Conservation (phyloP, 2,113 vertebrate species). For the Nothoprocta perdicaria region DNA sequence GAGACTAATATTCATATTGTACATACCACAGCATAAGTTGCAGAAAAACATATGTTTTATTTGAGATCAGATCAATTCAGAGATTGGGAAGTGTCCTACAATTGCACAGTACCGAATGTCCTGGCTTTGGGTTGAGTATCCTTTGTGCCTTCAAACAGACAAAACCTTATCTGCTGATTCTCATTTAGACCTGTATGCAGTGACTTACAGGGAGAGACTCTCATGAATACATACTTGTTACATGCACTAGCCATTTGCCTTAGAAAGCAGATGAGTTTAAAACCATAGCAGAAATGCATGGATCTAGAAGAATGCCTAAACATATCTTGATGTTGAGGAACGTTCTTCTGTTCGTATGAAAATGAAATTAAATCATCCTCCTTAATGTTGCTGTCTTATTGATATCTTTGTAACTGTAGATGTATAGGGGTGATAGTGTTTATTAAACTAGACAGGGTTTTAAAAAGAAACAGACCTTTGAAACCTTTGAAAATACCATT, state of each 20-base stretch:
- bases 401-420: background rate
- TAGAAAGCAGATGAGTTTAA: background rate
- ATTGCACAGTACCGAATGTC: background rate
- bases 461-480: background rate
- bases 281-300: background rate
- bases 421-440: background rate
- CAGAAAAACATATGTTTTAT: background rate
- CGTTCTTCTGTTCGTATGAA: background rate
- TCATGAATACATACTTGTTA: background rate
- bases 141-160: background rate
- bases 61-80: background rate
- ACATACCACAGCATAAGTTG: accelerated
- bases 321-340: background rate
- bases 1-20: background rate
- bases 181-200: background rate
- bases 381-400: background rate
- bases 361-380: background rate
- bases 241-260: background rate
- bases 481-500: background rate
- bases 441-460: background rate
- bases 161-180: background rate
- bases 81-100: background rate
- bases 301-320: background rate
- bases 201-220: background rate
- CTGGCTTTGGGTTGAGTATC: background rate